Base-by-base conservation (phyloP, 2,888 invertebrate species). In the Deilephila porcellus region DNA sequence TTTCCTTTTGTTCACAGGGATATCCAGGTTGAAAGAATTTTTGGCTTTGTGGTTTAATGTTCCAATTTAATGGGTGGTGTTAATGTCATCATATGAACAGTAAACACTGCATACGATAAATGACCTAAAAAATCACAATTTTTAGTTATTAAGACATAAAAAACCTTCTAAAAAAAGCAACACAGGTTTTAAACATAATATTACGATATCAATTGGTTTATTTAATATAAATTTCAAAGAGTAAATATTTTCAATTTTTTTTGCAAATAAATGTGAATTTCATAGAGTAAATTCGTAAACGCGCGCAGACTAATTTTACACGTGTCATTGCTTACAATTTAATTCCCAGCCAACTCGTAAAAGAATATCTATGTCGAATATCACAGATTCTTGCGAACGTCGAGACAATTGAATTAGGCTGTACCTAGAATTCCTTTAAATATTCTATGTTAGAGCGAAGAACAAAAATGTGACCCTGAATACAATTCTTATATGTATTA, bases 371-470 rank as follows among this genome's bases (percentile, higher is more conserved):
- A 0, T 4, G 14, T 17, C 14, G 17, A 20, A 1, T 67, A 52
- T 45, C 11, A 25, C 67, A 67, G 52, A 67, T 67, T 67, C 25
- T 45, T 52, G 67, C 25, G 25, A 56, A 52, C 25, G 25, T 67
- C 67, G 20, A 67, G 67, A 67, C 45, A 67, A 67, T 67, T 25
- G 45, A 5, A 67, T 67, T 67, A 67, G 25, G 25, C 5, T 17
- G 20, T 67, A 45, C 45, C 64, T 67, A 45, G 45, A 67, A 67
- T 25, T 67, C 25, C 25, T n/a, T 67, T 67, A 52, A 29, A 67
- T 52, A 25, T 67, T 45, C n/a, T 4, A 37, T 37, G n/a, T 37
- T 20, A 45, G 37, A 20, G n/a, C 63, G 63, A 64, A 64, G 20
- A 64, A 64, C 8, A 64, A 63, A 63, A 64, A n/a, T 64, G 29